Conservation (phyloP, 2,888 invertebrate species). For the Carpatolechia fugitivella region DNA sequence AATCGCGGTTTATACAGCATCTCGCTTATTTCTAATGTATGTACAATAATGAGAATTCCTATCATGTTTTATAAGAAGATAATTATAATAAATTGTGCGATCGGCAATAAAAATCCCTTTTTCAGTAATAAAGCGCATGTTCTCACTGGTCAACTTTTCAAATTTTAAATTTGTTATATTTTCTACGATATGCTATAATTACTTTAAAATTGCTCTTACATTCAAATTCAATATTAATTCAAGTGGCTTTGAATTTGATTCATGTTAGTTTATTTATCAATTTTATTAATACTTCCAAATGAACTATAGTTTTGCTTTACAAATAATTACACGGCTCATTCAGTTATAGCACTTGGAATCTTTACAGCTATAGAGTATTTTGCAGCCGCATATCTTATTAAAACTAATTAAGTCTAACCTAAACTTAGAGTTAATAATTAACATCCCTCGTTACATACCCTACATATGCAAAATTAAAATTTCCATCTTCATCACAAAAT, state of each 20-base stretch:
- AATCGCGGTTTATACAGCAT: not conserved
- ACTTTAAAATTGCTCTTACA: slow-evolving; percentile 21
- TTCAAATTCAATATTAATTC: slow-evolving; percentile 35
- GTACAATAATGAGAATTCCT: too few species aligned
- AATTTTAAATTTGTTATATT: slow-evolving; percentile 40
- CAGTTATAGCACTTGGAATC: too few species aligned
- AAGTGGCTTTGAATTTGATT: not conserved
- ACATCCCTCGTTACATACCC: slow-evolving; percentile 35
- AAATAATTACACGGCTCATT: not conserved
- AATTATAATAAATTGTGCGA: slow-evolving; percentile 50
- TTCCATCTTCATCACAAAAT: slow-evolving; percentile 62
- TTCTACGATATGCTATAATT: slow-evolving; percentile 54
- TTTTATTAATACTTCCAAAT: not conserved
- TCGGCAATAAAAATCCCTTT: slow-evolving; percentile 55
- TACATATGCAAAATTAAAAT: slow-evolving; percentile 33
- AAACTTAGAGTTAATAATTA: slow-evolving; percentile 35
- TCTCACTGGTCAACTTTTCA: slow-evolving; percentile 49
- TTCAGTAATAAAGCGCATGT: slow-evolving; percentile 47
- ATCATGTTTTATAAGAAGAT: not conserved
- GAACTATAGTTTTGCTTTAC: not conserved
- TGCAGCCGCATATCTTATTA: slow-evolving; percentile 19
- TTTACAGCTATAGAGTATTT: not conserved
- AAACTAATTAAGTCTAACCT: slow-evolving; percentile 27
- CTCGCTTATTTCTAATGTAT: not conserved
- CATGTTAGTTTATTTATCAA: not conserved